These are phyloP conservation scores for Eupithecia tripunctaria DNA, from an alignment of 2,888 invertebrate species.

Conservation along the genomic window DNA sequence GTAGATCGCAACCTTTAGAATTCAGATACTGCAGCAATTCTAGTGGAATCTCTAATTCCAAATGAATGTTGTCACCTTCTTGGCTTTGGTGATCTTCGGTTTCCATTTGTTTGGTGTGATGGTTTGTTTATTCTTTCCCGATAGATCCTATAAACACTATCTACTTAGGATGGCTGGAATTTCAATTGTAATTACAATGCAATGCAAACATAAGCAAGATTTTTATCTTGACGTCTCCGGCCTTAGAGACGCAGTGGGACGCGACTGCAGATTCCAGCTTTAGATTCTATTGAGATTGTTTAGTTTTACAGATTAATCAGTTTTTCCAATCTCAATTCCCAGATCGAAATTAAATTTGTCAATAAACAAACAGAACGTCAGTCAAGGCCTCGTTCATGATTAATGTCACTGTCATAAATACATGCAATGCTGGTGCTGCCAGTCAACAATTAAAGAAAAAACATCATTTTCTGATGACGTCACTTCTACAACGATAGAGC, in stretches of 20 bases:
- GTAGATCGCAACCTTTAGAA: conserved; percentile 52
- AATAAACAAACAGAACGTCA: conserved; percentile 1
- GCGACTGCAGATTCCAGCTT: background rate
- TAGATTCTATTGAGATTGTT: background rate
- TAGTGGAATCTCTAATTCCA: conserved; percentile 58
- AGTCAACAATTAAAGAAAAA: background rate
- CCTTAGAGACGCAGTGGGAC: background rate
- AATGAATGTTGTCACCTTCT: conserved; percentile 34
- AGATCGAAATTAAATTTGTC: background rate
- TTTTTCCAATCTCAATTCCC: background rate
- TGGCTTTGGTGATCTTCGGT: conserved; percentile 15
- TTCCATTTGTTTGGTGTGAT: conserved; percentile 31
- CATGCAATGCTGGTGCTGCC: background rate
- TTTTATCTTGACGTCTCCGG: no score
- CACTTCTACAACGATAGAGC: background rate
- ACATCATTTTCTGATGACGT: background rate
- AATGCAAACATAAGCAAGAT: background rate
- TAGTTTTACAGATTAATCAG: background rate
- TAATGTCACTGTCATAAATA: background rate
- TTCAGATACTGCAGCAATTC: conserved; percentile 53
- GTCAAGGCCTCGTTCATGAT: background rate
- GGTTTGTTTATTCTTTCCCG: background rate
- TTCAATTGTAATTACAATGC: background rate
- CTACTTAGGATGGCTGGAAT: background rate
- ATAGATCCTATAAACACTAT: background rate